Evolutionary conservation across 2,797 vertebrate species (phyloP).

Genomic region (Melanotaenia maccullochi): DNA sequence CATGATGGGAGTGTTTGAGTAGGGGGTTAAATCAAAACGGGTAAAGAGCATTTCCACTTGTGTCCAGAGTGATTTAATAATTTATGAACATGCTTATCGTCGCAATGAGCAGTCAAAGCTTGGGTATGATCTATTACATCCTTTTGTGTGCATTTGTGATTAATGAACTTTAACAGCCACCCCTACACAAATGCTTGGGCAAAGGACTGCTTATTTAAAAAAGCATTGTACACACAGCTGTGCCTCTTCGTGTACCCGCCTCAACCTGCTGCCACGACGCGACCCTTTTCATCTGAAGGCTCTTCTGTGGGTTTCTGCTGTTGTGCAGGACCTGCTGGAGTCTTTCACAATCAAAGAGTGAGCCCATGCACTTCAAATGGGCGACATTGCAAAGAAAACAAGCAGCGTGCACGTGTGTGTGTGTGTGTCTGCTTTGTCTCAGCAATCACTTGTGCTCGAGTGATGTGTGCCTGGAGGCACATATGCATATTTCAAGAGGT

Average conservation of each 20-base stretch:
- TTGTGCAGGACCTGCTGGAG: not conserved
- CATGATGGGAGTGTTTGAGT: slow-evolving; percentile 7
- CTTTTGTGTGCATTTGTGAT: slow-evolving; percentile 35
- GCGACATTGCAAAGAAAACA: slow-evolving; percentile 30
- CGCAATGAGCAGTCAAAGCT: not conserved
- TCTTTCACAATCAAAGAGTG: slow-evolving; percentile 1
- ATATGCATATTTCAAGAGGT: slow-evolving; percentile 24
- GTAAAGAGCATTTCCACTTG: slow-evolving; percentile 4
- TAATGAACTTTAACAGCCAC: slow-evolving; percentile 28
- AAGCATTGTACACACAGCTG: slow-evolving; percentile 56
- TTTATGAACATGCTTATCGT: not conserved
- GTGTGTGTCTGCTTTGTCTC: slow-evolving; percentile 46
- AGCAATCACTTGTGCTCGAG: slow-evolving; percentile 38
- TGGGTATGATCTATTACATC: slow-evolving; percentile 14
- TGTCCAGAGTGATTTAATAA: not conserved
- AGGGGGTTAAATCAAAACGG: not conserved
- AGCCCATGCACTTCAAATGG: slow-evolving; percentile 4
- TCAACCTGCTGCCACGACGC: slow-evolving; percentile 54
- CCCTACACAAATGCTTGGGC: slow-evolving; percentile 1
- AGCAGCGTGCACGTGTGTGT: not conserved
- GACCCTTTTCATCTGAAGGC: not conserved
- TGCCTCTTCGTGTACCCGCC: slow-evolving; percentile 48
- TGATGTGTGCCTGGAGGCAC: slow-evolving; percentile 43
- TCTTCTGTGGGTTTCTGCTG: not conserved
- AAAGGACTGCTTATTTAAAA: slow-evolving; percentile 23